A percentile compares a stretch with the other conserved stretches of the same genome.
These are phyloP conservation scores for Julus scandinavius DNA, from an alignment of 2,888 invertebrate species.

Conservation along the genomic window DNA sequence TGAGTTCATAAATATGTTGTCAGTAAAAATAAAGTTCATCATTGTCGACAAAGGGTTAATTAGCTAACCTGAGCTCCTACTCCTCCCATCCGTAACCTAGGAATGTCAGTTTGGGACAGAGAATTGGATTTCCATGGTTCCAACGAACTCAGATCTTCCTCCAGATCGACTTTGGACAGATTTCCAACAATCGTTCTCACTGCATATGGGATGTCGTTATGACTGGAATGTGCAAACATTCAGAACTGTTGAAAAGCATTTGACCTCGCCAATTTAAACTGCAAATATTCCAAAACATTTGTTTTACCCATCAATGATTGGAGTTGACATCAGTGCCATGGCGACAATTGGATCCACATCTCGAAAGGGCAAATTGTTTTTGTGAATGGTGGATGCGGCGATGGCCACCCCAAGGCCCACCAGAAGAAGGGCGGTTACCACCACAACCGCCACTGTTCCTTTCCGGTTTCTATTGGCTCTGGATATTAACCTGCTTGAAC, in stretches of 20 bases:
- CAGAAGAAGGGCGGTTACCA: conserved; percentile 13
- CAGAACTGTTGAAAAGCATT: neutral
- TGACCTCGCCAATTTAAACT: neutral
- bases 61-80: conserved; percentile 84
- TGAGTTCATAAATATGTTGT: conserved; percentile 66
- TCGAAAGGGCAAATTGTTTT: neutral
- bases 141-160: conserved; percentile 75
- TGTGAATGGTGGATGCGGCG: conserved; percentile 30
- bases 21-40: neutral
- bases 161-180: conserved; percentile 84
- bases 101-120: conserved; percentile 92
- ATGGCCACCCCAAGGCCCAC: conserved; percentile 13
- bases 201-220: conserved; percentile 92
- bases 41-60: neutral
- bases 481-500: neutral
- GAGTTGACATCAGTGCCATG: neutral
- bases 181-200: conserved; percentile 90
- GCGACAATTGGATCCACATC: conserved; percentile 28
- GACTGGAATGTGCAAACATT: conserved; percentile 65
- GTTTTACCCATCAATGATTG: conserved; percentile 43
- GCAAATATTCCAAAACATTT: neutral
- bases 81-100: conserved; percentile 80
- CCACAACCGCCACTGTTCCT: neutral
- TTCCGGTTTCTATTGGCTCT: neutral
- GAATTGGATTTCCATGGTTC: conserved; percentile 86